Evolutionary conservation across 2,797 vertebrate genomes (phyloP), one percentile per base, ranked within the genome.

Genomic region (Lagodon rhomboides): DNA sequence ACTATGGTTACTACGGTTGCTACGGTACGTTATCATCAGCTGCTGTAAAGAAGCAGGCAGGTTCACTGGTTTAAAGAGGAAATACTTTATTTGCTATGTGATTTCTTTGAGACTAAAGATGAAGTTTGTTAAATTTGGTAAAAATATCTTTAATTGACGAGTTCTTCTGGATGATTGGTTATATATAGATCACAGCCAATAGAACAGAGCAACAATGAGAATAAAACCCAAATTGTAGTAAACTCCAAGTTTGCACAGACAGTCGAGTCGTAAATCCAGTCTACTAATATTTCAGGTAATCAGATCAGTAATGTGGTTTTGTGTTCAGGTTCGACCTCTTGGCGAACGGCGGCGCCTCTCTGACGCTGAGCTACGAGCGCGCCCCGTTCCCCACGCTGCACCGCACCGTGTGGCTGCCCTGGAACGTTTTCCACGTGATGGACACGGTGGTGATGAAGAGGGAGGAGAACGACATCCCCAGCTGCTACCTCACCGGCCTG

Each of bases 381-480:
- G 94, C 97, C 4, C 98, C 98, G 0, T 99, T 98, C 92, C 96
- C 98, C 68, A 95, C 96, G 1, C 93, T 97, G 84, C 95, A 96
- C 80, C 97, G 96, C 75, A 98, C 98, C 0, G 97, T 99, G 3
- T 99, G 98, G 98, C 95, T 99, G 75, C 97, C 98, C 1, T 99
- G 98, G 98, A 97, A 96, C 64, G 96, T 99, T 20, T 99, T 98
- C 85, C 97, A 99, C 38, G 98, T 99, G 84, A 98, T 99, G 97
- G 98, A 99, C 83, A 98, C 97, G 0, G 94, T 99, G 44, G 97
- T 99, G 91, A 99, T 99, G 98, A 98, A 97, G 94, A 96, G 96
- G 61, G 97, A 99, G 53, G 96, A 98, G 88, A 99, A 98, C 49
- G 95, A 98, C 93, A 98, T 97, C 75, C 98, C 98, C 85, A 97